Conservation (phyloP, 1,140 invertebrate species). For the Oppia nitens region DNA sequence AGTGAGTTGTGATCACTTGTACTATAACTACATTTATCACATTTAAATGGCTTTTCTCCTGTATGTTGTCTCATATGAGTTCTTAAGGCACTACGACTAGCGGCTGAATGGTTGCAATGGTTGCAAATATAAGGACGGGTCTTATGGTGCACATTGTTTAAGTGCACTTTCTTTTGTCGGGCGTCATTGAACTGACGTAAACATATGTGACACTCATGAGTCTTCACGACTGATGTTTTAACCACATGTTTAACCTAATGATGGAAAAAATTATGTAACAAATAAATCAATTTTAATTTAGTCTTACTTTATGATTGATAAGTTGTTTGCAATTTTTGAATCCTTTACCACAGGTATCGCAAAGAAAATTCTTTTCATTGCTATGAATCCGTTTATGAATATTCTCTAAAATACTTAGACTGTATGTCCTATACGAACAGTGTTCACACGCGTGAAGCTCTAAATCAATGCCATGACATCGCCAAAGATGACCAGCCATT, state of each 20-base stretch:
- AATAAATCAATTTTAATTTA: conserved; percentile 4
- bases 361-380: conserved; percentile 40
- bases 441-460: conserved; percentile 31
- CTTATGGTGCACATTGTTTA: conserved; percentile 26
- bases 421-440: conserved; percentile 23
- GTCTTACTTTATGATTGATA: conserved; percentile 36
- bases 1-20: background rate
- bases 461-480: conserved; percentile 29
- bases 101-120: conserved; percentile 23
- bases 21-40: conserved; percentile 46
- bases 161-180: conserved; percentile 18
- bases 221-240: background rate
- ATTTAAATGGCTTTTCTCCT: conserved; percentile 53
- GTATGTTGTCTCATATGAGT: conserved; percentile 55
- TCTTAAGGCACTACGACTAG: conserved; percentile 17
- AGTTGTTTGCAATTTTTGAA: conserved; percentile 60
- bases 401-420: conserved; percentile 20
- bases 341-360: conserved; percentile 47
- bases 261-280: background rate
- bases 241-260: background rate
- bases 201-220: conserved; percentile 18
- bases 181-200: conserved; percentile 14
- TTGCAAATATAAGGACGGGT: conserved; percentile 23
- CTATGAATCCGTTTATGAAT: conserved; percentile 33
- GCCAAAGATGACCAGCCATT: conserved; percentile 31